Evolutionary conservation across 2,888 invertebrate genomes (phyloP), one percentile per base, ranked within the genome.

Genomic region (Drosophila affinis): DNA sequence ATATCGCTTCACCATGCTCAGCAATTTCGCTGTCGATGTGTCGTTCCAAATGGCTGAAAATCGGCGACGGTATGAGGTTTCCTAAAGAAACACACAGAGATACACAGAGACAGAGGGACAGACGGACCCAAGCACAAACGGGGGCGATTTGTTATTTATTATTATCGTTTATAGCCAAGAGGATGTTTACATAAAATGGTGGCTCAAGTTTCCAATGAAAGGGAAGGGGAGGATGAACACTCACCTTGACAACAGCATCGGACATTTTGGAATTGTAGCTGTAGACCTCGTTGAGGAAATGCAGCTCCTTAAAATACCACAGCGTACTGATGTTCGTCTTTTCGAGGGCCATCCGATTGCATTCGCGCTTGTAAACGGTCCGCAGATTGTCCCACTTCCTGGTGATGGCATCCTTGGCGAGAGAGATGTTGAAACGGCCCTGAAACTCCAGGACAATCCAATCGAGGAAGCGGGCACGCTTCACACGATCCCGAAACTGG

Each of bases 31-130:
- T 1, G 90, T 90, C 3, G 90, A 91, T 4, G 89, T 86, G 67
- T 90, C 91, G 62, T 90, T 90, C 90, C 90, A 90, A 63, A 90
- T 81, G 49, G 90, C 90, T 7, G 90, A 91, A 45, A 88, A 90
- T 1, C 90, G 90, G n/a, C 90, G 87, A 5, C 91, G 81, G 56
- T 89, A 90, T 0, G 88, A 88, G 3, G 89, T 88, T 78, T 90
- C 91, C 83, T 90, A 53, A 14, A 12, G 24, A 49, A 49, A 7
- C 14, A 39, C n/a, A 39, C 14, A n/a, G 39, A n/a, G 7, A 39
- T 5, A 39, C 12, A 12, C 5, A 34, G 5, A 34, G 2, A 34
- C 5, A 34, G 12, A 34, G 1, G 6, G 14, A 39, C 6, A 39
- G 39, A 39, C 2, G 7, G 34, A 34, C 5, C 34, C 39, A 39